phyloP scores from a whole-genome alignment of 2,113 vertebrate species.

The Gopherus evgoodei region DNA sequence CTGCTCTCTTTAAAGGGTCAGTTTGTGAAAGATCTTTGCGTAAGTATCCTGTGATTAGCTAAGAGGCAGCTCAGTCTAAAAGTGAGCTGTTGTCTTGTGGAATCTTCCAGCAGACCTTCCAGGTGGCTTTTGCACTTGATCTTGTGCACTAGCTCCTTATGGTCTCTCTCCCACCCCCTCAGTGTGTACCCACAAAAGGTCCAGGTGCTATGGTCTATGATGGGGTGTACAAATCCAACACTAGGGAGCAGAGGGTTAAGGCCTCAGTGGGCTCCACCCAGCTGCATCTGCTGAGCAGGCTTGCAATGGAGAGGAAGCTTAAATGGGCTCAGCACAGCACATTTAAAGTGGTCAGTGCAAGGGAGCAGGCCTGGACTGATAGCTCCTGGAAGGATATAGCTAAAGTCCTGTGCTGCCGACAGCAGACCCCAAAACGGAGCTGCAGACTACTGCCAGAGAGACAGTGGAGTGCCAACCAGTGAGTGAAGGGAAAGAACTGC shows the following conservation, averaged over 20 bases:
- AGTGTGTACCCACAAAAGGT: neutral
- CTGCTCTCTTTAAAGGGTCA: neutral
- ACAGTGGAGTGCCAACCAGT: neutral
- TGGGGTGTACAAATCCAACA: neutral
- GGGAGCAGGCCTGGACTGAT: neutral
- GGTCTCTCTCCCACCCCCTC: neutral
- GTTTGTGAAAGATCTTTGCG: neutral
- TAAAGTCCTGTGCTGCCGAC: neutral
- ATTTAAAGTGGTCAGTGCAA: neutral
- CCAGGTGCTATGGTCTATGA: too few relatives aligned
- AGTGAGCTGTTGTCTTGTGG: neutral
- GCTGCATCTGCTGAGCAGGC: neutral
- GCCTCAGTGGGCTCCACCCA: neutral
- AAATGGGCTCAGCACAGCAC: neutral
- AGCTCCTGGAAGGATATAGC: neutral
- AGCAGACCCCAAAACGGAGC: neutral
- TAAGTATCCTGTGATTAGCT: neutral
- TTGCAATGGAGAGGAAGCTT: neutral
- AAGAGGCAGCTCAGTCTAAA: neutral
- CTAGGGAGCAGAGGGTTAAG: neutral
- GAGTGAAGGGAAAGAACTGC: neutral
- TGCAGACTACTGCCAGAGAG: neutral
- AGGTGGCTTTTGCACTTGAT: neutral
- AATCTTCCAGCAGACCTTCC: neutral
- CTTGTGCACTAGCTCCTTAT: neutral